phyloP scores from a whole-genome alignment of 2,888 invertebrate genomes.

The Crematogaster levior region DNA sequence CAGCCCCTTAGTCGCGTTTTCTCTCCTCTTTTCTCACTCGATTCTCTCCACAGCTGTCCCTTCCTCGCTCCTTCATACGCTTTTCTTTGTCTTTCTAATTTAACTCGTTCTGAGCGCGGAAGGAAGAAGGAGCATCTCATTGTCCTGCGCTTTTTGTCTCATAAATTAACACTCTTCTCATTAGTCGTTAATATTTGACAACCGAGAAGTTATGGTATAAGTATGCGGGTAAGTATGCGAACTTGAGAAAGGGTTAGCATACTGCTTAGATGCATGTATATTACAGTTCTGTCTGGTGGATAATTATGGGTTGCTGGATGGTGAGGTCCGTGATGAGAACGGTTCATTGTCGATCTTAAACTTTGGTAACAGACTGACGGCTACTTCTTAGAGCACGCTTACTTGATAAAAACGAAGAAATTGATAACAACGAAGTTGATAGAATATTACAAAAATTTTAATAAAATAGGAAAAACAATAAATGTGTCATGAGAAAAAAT shows the following conservation, averaged over 20 bases:
- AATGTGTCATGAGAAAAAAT: neutral
- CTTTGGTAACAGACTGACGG: conserved; percentile 11
- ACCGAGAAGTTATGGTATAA: conserved; percentile 53
- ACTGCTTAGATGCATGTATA: conserved; percentile 9
- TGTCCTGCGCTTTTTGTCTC: conserved; percentile 59
- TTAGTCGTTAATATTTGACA: conserved; percentile 70
- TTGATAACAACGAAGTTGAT: neutral
- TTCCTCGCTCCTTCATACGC: conserved; percentile 27
- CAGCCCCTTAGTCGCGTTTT: conserved; percentile 15
- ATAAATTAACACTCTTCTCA: conserved; percentile 76
- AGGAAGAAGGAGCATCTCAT: conserved; percentile 51
- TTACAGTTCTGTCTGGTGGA: conserved; percentile 30
- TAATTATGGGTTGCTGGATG: conserved; percentile 38
- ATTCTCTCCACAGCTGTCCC: conserved; percentile 21
- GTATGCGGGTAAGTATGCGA: conserved; percentile 30
- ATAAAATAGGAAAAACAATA: neutral
- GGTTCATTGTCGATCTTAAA: conserved; percentile 28
- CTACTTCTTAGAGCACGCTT: neutral
- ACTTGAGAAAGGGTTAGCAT: conserved; percentile 8
- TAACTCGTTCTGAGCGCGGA: conserved; percentile 44
- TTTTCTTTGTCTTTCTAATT: conserved; percentile 53
- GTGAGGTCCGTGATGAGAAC: conserved; percentile 9
- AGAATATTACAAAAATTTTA: neutral
- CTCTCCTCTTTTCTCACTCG: conserved; percentile 15
- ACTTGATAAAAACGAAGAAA: neutral